Conservation (phyloP, 2,113 vertebrate genomes). For the Upupa epops region DNA sequence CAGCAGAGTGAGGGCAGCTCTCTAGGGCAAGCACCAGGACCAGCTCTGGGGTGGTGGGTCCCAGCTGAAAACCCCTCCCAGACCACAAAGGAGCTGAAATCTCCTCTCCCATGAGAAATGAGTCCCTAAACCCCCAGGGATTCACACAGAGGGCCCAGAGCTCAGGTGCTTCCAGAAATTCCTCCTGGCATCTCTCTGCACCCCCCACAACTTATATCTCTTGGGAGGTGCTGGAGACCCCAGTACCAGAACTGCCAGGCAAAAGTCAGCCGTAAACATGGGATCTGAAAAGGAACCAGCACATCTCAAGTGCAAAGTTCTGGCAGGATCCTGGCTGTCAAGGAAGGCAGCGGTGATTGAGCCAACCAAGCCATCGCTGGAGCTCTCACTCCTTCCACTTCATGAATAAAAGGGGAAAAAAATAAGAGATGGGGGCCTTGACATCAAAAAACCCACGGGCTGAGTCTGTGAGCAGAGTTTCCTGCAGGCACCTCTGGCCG, state of each 20-base stretch:
- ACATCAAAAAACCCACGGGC: slow-evolving; percentile 21
- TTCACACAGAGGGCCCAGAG: not conserved
- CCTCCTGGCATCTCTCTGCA: not conserved
- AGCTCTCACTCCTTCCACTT: slow-evolving; percentile 33
- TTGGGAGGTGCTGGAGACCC: not conserved
- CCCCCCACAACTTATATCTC: rapidly evolving
- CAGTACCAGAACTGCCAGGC: not conserved
- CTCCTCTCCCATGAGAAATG: not conserved
- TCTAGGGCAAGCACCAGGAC: not conserved
- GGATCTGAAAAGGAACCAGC: not conserved
- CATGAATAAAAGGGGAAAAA: not conserved
- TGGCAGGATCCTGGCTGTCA: not conserved
- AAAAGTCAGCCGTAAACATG: too few species aligned
- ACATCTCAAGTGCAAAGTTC: not conserved
- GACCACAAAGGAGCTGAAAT: not conserved
- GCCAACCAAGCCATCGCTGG: not conserved
- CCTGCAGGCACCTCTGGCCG: slow-evolving; percentile 7
- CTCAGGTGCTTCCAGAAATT: not conserved
- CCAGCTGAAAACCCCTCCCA: not conserved
- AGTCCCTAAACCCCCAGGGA: not conserved
- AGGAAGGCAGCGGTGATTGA: not conserved
- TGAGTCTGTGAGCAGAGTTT: not conserved
- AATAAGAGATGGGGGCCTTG: not conserved
- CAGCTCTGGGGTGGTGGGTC: not conserved
- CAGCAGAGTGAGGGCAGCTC: not conserved